Conservation (phyloP, 2,113 vertebrate genomes). For the Elgaria multicarinata region DNA sequence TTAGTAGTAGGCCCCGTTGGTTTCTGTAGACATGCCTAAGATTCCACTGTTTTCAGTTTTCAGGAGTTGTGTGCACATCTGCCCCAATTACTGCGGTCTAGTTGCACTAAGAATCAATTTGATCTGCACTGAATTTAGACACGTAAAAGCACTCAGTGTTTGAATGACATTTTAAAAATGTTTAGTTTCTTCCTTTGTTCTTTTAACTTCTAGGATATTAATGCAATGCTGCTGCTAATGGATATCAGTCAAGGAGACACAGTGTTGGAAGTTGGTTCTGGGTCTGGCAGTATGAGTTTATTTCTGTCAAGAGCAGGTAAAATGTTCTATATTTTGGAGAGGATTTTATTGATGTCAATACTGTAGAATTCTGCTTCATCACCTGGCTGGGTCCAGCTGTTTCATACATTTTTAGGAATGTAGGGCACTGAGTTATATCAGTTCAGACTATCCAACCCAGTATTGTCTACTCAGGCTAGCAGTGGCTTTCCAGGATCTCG, state of each 20-base stretch:
- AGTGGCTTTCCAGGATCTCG: not conserved
- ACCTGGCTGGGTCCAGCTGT: not conserved
- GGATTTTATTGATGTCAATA: not conserved
- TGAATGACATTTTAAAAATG: not conserved
- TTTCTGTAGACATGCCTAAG: no score
- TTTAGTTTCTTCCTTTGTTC: not conserved
- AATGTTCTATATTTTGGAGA: constrained; percentile 27
- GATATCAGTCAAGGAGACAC: constrained; percentile 86
- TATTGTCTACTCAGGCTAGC: not conserved
- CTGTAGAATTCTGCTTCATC: fast-evolving
- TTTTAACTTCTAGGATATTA: constrained; percentile 77
- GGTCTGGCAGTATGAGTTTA: constrained; percentile 89
- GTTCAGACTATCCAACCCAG: not conserved
- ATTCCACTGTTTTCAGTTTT: no score
- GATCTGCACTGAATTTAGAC: not conserved
- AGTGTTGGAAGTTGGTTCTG: constrained; percentile 88
- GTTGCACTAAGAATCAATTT: not conserved
- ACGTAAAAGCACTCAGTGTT: not conserved
- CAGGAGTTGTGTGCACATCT: not conserved
- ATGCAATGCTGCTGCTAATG: constrained; percentile 82
- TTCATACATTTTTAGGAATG: not conserved
- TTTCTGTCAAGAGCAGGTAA: constrained; percentile 93
- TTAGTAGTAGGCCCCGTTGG: no score
- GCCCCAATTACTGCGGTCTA: not conserved
- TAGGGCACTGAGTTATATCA: not conserved